Evolutionary conservation across 2,113 vertebrate genomes (phyloP), one percentile per base, ranked within the genome.

Genomic region (Phyllostomus discolor): DNA sequence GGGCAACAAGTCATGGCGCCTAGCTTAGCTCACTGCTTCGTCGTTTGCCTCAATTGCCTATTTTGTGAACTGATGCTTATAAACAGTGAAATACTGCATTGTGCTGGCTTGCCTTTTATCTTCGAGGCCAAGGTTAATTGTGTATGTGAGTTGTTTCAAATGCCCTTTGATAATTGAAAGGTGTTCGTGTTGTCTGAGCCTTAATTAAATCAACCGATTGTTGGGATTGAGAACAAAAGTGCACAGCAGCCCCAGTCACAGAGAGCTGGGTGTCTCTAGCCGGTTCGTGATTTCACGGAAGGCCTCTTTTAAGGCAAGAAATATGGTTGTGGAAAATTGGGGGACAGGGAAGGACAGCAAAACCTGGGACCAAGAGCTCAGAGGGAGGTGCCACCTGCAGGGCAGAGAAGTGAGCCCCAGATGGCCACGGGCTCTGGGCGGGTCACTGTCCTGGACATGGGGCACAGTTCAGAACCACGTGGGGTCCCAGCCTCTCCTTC

Each of bases 101-200:
- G 35, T 38, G 24, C 33, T 1, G 62, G 48, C 52, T n/a, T 75
- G 17, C 26, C 92, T 87, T 81, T 96, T 72, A 72, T 69, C 54
- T 67, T 67, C 64, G 73, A 33, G 62, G 54, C 67, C n/a, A 85
- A 64, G 54, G 69, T 73, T 89, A 94, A 76, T 86, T 91, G 82
- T 91, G 41, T 88, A 88, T 92, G 78, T 69, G 41, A 67, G 78
- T 62, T 94, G 78, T 94, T 90, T 80, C 78, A 88, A 85, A 84
- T 8, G 22, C 11, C 67, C 67, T 96, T 85, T 85, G 82, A n/a
- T 48, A 85, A 57, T n/a, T 72, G 82, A 85, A 59, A 73, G 10
- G 48, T 73, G 31, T 33, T 46, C 26, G 0, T 62, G 69, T 86
- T 69, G 52, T 82, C 72, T 38, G 15, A 28, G 5, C 54, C 33